Evolutionary conservation across 2,113 vertebrate species (phyloP).

Genomic region (Ibidorhyncha struthersii): DNA sequence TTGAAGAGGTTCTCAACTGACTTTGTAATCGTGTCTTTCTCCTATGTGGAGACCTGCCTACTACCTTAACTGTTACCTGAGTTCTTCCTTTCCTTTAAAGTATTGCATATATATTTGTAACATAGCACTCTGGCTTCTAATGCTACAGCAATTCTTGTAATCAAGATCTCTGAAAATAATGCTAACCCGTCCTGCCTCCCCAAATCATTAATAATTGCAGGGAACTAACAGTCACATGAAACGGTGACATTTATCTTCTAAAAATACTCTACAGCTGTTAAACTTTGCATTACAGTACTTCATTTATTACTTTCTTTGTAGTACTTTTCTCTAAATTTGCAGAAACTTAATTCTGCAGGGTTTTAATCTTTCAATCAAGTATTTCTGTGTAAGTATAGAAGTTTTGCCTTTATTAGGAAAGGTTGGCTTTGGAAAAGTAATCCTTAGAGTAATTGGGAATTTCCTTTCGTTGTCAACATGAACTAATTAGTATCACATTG

Average conservation of each 20-base stretch:
- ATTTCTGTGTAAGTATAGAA: neutral
- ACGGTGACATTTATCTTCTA: neutral
- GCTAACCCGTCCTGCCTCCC: accelerated
- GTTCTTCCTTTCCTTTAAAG: neutral
- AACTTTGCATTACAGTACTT: no score
- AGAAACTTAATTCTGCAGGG: neutral
- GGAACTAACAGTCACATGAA: neutral
- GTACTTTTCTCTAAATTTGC: neutral
- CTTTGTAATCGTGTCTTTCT: neutral
- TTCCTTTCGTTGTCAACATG: neutral
- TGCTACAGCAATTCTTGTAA: neutral
- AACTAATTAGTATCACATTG: neutral
- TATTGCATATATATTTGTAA: neutral
- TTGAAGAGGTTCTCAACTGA: neutral
- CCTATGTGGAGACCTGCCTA: neutral
- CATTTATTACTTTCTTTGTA: neutral
- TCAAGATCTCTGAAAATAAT: neutral
- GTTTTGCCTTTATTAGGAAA: neutral
- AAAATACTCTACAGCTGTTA: neutral
- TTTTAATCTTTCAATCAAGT: neutral
- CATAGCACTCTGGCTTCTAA: neutral
- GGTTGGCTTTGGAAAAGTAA: neutral
- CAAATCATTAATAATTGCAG: neutral
- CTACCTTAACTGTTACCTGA: neutral
- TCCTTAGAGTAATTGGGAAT: neutral